These are phyloP conservation scores for Nasua narica DNA, from an alignment of 2,797 vertebrate species.

Conservation along the genomic window DNA sequence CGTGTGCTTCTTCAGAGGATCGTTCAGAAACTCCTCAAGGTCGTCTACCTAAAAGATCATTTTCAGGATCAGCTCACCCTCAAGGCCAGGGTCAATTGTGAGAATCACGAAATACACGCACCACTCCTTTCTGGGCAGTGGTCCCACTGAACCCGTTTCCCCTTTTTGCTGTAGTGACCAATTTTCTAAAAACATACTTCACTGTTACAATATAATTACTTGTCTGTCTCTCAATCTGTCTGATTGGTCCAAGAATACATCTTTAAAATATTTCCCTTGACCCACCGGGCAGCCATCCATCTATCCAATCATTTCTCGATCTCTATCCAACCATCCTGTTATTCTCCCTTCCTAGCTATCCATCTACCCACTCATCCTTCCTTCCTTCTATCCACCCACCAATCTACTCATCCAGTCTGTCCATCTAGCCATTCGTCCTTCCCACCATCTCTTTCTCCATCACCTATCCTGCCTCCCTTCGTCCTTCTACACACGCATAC, in stretches of 20 bases:
- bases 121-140: neutral
- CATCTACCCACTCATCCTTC: too few species aligned
- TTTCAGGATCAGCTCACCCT: neutral
- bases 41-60: constrained; percentile 88
- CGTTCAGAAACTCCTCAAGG: constrained; percentile 91
- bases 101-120: neutral
- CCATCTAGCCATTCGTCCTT: neutral
- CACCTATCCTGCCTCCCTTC: neutral
- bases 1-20: constrained; percentile 92
- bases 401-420: neutral
- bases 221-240: neutral
- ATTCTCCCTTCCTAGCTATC: neutral
- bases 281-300: neutral
- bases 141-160: neutral
- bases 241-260: neutral
- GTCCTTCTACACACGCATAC: neutral
- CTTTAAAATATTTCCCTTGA: neutral
- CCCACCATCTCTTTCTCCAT: neutral
- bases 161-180: neutral
- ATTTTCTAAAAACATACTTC: neutral
- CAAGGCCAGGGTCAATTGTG: neutral
- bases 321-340: too few species aligned
- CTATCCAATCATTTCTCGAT: neutral
- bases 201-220: neutral
- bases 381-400: too few species aligned